Conservation (phyloP, 2,888 invertebrate species). For the Leptinotarsa tumamoca region DNA sequence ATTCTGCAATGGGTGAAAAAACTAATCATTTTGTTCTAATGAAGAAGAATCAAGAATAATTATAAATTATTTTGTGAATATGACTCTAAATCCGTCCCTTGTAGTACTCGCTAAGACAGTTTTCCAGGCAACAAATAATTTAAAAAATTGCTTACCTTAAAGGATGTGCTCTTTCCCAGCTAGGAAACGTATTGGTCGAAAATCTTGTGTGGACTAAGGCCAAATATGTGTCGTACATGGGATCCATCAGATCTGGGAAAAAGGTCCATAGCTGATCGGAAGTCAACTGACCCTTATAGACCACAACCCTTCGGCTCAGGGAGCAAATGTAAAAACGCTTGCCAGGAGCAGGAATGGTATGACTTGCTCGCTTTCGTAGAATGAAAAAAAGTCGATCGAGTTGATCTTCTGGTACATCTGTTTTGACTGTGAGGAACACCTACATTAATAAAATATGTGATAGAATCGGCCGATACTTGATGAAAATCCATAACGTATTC, state of each 20-base stretch:
- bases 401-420: conserved; percentile 56
- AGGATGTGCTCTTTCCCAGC: conserved; percentile 99
- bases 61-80: too few relatives aligned
- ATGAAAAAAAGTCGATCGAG: conserved; percentile 73
- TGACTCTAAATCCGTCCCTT: too few relatives aligned
- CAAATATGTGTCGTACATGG: conserved; percentile 91
- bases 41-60: too few relatives aligned
- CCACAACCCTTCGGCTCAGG: conserved; percentile 87
- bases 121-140: neutral
- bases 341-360: conserved; percentile 86
- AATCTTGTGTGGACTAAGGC: conserved; percentile 98
- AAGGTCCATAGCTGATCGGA: conserved; percentile 92
- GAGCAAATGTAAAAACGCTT: conserved; percentile 97
- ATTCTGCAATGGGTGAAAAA: conserved; percentile 67
- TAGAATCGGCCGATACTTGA: neutral
- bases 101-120: too few relatives aligned
- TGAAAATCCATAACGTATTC: too few relatives aligned
- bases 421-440: conserved; percentile 70
- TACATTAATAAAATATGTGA: conserved; percentile 63
- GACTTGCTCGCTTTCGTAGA: conserved; percentile 92
- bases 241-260: conserved; percentile 77
- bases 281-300: conserved; percentile 98
- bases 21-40: neutral
- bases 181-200: conserved; percentile 99
- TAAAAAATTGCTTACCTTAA: conserved; percentile 76